Evolutionary conservation across 1,140 invertebrate genomes (phyloP).

Genomic region (Lepidurus arcticus): DNA sequence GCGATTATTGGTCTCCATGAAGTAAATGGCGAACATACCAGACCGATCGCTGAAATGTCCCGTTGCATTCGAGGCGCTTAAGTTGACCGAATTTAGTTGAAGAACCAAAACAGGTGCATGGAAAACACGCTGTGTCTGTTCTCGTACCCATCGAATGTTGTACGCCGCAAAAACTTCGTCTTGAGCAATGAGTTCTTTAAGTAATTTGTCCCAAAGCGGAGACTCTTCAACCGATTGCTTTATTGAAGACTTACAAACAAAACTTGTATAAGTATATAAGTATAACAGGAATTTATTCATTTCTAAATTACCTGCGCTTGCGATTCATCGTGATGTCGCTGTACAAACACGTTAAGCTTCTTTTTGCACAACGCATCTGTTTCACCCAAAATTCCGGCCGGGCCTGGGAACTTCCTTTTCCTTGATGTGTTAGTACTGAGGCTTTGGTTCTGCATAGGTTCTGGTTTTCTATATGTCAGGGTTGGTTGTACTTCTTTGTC

Average conservation of each 20-base stretch:
- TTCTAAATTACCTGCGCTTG: no score
- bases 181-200: not conserved
- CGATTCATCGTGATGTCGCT: not conserved
- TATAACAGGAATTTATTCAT: no score
- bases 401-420: not conserved
- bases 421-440: not conserved
- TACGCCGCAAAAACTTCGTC: not conserved
- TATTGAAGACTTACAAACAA: not conserved
- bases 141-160: not conserved
- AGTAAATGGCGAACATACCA: not conserved
- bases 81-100: not conserved
- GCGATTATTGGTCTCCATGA: no score
- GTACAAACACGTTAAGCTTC: not conserved
- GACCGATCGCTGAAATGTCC: not conserved
- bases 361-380: not conserved
- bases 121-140: not conserved
- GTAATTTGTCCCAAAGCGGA: not conserved
- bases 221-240: not conserved
- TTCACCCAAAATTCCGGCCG: not conserved
- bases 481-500: not conserved
- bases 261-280: not conserved
- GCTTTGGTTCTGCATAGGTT: not conserved
- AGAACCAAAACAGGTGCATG: constrained; percentile 14
- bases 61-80: not conserved
- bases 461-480: not conserved